Percentiles rank a stretch among this genome's conserved stretches.
Evolutionary conservation across 1,140 invertebrate species (phyloP).

Genomic region (Plectrocnemia conspersa): DNA sequence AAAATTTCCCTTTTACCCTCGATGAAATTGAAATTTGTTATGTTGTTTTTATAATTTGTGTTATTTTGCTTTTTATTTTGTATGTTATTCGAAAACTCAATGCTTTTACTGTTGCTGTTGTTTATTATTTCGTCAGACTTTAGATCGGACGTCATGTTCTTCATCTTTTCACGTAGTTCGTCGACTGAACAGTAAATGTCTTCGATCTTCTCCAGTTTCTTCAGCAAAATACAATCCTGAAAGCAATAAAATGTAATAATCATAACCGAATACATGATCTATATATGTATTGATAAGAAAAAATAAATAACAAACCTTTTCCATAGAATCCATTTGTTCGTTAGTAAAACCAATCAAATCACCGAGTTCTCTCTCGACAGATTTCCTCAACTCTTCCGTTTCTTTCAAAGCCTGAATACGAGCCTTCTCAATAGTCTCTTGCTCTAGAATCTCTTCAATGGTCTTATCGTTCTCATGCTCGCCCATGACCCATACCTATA

Average conservation of each 20-base stretch:
- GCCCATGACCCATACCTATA: conserved; percentile 63
- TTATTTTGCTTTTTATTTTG: conserved; percentile 31
- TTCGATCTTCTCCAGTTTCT: conserved; percentile 48
- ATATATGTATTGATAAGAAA: not conserved
- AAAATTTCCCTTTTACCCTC: conserved; percentile 53
- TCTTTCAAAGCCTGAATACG: conserved; percentile 56
- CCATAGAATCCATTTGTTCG: conserved; percentile 26
- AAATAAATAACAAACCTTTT: conserved; percentile 19
- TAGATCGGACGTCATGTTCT: conserved; percentile 44
- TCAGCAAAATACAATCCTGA: conserved; percentile 36
- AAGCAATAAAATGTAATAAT: conserved; percentile 3
- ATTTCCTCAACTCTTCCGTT: conserved; percentile 56
- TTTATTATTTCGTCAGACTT: conserved; percentile 41
- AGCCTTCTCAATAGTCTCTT: conserved; percentile 57
- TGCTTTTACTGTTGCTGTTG: conserved; percentile 41
- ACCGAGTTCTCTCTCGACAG: conserved; percentile 55
- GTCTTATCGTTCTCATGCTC: conserved; percentile 58
- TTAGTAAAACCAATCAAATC: conserved; percentile 53
- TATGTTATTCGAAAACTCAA: conserved; percentile 13
- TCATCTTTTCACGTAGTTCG: conserved; percentile 53
- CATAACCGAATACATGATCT: not conserved
- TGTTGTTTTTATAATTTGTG: conserved; percentile 34
- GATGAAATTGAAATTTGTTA: conserved; percentile 47
- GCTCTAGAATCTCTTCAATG: conserved; percentile 58
- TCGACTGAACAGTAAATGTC: conserved; percentile 62